Percentiles rank a stretch among this genome's conserved stretches.
Conservation (phyloP, 2,797 vertebrate genomes). For the Hypotaenidia okinawae region DNA sequence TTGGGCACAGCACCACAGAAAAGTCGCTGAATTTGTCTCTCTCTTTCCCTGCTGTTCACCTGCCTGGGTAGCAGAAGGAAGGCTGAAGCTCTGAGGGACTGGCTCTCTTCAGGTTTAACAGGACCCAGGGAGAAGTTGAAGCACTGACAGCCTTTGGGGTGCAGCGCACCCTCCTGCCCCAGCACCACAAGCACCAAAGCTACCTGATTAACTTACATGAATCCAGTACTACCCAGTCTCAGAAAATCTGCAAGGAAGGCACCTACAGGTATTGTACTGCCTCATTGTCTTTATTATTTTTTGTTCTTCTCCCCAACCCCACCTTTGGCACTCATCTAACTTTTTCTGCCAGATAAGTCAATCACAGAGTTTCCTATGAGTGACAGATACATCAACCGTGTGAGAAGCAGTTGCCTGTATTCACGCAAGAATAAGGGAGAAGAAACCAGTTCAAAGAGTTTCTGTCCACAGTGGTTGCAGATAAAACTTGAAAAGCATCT, state of each 20-base stretch:
- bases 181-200: background rate
- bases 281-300: background rate
- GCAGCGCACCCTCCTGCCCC: background rate
- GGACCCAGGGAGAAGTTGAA: background rate
- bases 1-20: background rate
- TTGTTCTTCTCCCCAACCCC: background rate
- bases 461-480: background rate
- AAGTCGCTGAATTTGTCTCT: background rate
- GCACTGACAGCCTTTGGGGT: background rate
- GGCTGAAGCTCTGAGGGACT: background rate
- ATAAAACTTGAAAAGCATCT: background rate
- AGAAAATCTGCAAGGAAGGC: background rate
- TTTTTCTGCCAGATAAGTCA: background rate
- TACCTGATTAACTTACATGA: background rate
- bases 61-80: background rate
- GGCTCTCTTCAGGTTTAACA: background rate
- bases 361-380: background rate
- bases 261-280: background rate
- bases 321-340: background rate
- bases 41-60: rapidly evolving
- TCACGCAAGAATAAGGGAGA: background rate
- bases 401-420: background rate
- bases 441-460: background rate
- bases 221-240: background rate
- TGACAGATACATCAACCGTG: background rate